Evolutionary conservation across 2,888 invertebrate species (phyloP).

Genomic region (Microctonus brassicae): DNA sequence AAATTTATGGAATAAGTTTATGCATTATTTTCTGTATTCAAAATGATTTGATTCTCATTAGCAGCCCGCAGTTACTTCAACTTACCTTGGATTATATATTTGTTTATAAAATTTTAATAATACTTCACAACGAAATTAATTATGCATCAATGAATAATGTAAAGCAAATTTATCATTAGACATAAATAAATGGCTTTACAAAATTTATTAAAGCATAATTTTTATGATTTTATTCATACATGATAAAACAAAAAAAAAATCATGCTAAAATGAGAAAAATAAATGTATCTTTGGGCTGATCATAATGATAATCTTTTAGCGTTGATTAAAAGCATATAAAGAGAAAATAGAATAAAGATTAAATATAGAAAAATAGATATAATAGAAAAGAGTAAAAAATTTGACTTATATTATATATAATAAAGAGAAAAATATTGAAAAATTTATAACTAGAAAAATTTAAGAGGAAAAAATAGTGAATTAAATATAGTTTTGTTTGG

Average conservation of each 20-base stretch:
- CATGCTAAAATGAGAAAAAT: constrained; percentile 55
- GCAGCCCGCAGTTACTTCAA: constrained; percentile 46
- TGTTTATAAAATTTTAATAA: no score
- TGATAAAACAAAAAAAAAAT: constrained; percentile 38
- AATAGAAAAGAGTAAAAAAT: constrained; percentile 48
- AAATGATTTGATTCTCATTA: constrained; percentile 45
- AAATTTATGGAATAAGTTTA: constrained; percentile 42
- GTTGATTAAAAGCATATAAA: constrained; percentile 44
- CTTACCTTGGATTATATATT: constrained; percentile 36
- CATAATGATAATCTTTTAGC: constrained; percentile 56
- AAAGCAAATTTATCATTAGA: constrained; percentile 25
- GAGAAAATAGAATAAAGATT: constrained; percentile 47
- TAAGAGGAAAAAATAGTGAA: constrained; percentile 4
- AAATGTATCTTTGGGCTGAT: constrained; percentile 55
- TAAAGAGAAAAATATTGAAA: constrained; percentile 40
- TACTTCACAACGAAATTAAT: neutral
- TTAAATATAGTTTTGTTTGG: constrained; percentile 41
- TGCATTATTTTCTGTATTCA: constrained; percentile 28
- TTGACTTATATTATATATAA: constrained; percentile 45
- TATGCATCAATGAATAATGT: neutral
- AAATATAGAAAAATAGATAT: constrained; percentile 51
- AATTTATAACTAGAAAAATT: constrained; percentile 27
- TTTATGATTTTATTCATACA: constrained; percentile 33
- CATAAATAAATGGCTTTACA: constrained; percentile 15
- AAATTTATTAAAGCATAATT: neutral